Percentiles rank a stretch among this genome's conserved stretches.
Conservation (phyloP, 2,888 invertebrate genomes). For the Ganaspis brasiliensis region DNA sequence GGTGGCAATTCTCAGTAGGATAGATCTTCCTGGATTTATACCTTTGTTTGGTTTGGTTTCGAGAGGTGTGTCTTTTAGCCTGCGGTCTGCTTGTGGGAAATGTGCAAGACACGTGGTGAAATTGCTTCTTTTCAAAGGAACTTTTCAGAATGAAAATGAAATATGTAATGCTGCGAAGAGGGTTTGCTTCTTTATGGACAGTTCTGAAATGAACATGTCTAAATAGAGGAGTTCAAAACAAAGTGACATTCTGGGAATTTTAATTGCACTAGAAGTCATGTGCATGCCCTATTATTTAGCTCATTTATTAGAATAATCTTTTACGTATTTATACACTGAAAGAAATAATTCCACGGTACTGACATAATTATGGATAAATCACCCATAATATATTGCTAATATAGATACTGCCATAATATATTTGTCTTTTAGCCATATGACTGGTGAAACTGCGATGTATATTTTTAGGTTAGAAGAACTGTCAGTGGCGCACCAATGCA, state of each 20-base stretch:
- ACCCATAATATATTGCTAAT: too few relatives aligned
- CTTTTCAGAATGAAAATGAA: background rate
- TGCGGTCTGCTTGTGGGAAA: slow-evolving; percentile 28
- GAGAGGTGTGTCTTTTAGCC: slow-evolving; percentile 12
- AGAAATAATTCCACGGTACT: too few relatives aligned
- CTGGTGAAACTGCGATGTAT: too few relatives aligned
- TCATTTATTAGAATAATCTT: too few relatives aligned
- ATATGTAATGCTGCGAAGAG: background rate
- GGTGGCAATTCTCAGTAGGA: background rate
- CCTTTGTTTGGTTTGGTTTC: slow-evolving; percentile 16
- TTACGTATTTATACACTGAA: too few relatives aligned
- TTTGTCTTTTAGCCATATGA: too few relatives aligned
- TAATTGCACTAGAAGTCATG: too few relatives aligned
- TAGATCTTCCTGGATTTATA: slow-evolving; percentile 19
- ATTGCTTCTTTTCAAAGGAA: background rate
- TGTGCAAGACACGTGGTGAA: slow-evolving; percentile 25
- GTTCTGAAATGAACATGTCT: background rate
- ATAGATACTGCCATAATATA: too few relatives aligned
- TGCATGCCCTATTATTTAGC: too few relatives aligned
- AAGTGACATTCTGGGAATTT: background rate
- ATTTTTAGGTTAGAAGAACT: too few relatives aligned
- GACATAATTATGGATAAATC: too few relatives aligned
- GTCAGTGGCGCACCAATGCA: too few relatives aligned
- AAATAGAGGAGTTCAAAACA: background rate
- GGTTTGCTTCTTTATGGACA: background rate